Evolutionary conservation across 2,888 invertebrate genomes (phyloP).

Genomic region (Galerucella pusilla): DNA sequence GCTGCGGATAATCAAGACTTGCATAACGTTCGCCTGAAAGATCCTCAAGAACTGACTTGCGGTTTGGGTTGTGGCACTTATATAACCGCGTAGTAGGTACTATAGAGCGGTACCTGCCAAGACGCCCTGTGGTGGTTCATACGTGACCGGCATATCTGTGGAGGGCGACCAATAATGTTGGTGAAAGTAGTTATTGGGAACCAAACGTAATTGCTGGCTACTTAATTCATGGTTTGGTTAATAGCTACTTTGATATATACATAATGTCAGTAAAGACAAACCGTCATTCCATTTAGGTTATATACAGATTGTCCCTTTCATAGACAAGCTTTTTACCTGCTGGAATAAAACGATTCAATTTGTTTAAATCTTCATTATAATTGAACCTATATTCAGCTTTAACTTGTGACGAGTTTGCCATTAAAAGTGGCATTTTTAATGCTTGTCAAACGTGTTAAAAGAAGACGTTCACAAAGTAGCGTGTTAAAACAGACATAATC

Average conservation of each 20-base stretch:
- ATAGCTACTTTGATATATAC: background rate
- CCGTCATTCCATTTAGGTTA: no score
- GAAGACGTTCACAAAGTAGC: no score
- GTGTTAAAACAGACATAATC: no score
- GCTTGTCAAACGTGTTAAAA: no score
- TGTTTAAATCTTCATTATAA: no score
- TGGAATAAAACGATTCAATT: no score
- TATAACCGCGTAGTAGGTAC: slow-evolving; percentile 35
- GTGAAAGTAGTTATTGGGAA: slow-evolving; percentile 48
- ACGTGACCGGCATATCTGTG: slow-evolving; percentile 35
- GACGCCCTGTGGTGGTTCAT: slow-evolving; percentile 38
- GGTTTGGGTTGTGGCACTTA: slow-evolving; percentile 14
- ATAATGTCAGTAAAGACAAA: background rate
- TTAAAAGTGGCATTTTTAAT: no score
- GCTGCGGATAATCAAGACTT: background rate
- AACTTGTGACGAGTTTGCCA: no score
- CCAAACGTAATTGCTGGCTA: slow-evolving; percentile 46
- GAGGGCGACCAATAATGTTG: slow-evolving; percentile 50
- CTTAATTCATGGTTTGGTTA: slow-evolving; percentile 26
- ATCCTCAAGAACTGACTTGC: slow-evolving; percentile 28
- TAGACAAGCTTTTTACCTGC: no score
- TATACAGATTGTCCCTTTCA: no score
- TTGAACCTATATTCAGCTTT: no score
- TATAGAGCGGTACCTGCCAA: slow-evolving; percentile 27
- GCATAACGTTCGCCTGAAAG: background rate